These are phyloP conservation scores for Apamea anceps DNA, from an alignment of 2,888 invertebrate species.

Conservation along the genomic window DNA sequence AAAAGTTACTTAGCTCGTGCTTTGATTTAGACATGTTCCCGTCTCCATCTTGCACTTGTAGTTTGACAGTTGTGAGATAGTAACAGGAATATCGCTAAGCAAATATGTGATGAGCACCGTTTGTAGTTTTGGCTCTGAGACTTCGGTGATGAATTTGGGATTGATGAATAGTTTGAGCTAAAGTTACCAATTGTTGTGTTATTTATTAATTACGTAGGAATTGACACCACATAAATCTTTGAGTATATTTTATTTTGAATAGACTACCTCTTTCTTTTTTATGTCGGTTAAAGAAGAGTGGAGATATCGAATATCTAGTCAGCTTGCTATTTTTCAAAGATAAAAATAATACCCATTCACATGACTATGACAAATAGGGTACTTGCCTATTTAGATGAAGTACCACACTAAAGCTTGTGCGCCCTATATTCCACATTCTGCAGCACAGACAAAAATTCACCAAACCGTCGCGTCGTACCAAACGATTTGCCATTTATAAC, in stretches of 20 bases:
- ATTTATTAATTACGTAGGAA: neutral
- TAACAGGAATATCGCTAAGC: no score
- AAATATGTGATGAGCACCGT: neutral
- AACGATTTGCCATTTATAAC: conserved; percentile 53
- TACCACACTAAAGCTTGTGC: conserved; percentile 5
- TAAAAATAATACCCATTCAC: neutral
- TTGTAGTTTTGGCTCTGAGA: neutral
- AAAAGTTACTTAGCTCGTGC: neutral
- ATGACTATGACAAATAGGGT: conserved; percentile 8
- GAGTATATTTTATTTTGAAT: neutral
- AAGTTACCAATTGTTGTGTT: neutral
- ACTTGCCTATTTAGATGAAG: conserved; percentile 5
- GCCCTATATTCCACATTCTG: conserved; percentile 7
- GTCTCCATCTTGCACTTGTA: neutral
- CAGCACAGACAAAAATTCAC: conserved; percentile 18
- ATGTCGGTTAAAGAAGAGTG: neutral
- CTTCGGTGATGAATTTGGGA: neutral
- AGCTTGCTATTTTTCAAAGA: neutral
- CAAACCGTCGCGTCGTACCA: conserved; percentile 9
- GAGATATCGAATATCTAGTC: neutral
- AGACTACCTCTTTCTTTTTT: neutral
- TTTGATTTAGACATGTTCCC: neutral
- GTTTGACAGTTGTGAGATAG: no score
- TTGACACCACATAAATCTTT: neutral
- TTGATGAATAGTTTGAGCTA: neutral